Base-by-base conservation (phyloP, 2,888 invertebrate species). In the Salpingus planirostris region DNA sequence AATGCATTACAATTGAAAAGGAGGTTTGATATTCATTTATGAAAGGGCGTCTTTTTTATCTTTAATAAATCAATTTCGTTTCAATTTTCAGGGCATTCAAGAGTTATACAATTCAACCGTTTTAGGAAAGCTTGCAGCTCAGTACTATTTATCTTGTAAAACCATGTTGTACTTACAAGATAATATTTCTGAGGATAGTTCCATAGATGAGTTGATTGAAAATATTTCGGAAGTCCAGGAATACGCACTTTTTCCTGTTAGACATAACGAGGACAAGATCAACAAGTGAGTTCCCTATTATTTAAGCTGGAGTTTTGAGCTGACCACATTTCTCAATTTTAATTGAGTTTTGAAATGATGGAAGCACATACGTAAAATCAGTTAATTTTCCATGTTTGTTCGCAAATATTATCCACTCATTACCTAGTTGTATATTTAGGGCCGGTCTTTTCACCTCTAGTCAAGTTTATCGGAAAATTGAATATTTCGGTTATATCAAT, bases 261-360 rank as follows among this genome's bases (percentile, higher is more conserved):
- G 98, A 29, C 98, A 99, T 60, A 98, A 98, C 59, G 98, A 98
- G 64, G 97, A 99, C 58, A 67, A 82, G 38, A 72, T 87, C 24
- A 98, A 98, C 60, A 85, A 81, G 87, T 90, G 38, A 25, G 31
- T 31, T n/a, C n/a, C n/a, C n/a, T n/a, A n/a, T n/a, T n/a, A n/a
- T n/a, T n/a, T n/a, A n/a, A n/a, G n/a, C n/a, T n/a, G n/a, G n/a
- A n/a, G n/a, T n/a, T n/a, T n/a, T n/a, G n/a, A n/a, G n/a, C n/a
- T n/a, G n/a, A n/a, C n/a, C n/a, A n/a, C n/a, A n/a, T n/a, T n/a
- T n/a, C n/a, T n/a, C n/a, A n/a, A n/a, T n/a, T n/a, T n/a, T n/a
- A n/a, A n/a, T n/a, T n/a, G n/a, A n/a, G n/a, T n/a, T n/a, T n/a
- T n/a, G n/a, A n/a, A n/a, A n/a, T n/a, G n/a, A n/a, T n/a, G n/a